Base-by-base conservation (phyloP, 1,140 invertebrate genomes). In the Drosophila sp. region DNA sequence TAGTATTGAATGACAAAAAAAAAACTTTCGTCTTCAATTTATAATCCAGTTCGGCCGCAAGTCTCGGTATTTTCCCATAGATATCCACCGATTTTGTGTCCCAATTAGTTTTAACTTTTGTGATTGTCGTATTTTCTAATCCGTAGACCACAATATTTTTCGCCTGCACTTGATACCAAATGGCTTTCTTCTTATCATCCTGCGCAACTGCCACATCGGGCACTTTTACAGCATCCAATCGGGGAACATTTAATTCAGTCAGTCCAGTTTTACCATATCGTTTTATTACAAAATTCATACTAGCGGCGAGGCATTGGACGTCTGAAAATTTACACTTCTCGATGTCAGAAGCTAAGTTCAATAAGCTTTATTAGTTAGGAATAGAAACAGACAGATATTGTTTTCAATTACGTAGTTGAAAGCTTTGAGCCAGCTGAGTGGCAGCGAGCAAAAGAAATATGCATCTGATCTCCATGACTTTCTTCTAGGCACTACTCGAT, bases 161-260 rank as follows among this genome's bases (percentile, higher is more conserved):
- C n/a, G 54, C 29, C 17, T 56, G 30, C 11, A n/a, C 54, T 11
- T 56, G 54, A 56, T 56, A 56, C 54, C 54, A 56, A 56, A 56
- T 23, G 11, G 29, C 29, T 2, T 57, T 57, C 3, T 5, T 23
- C 29, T 17, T 4, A 57, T 57, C n/a, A 10, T 57, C 55, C 17
- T 57, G 55, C 5, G 17, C 11, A n/a, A 32, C 11, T 32, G 27
- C 6, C 8, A 56, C 6, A n/a, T 57, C 55, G 0, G 30, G 55
- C 17, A 57, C n/a, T 33, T 33, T 57, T 4, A 57, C 30, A 57
- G 55, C 30, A 33, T 57, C 55, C 25, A 57, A 33, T 32, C 3
- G 4, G 1, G 30, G 30, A 2, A 57, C 1, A 33, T 57, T 57
- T 1, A 57, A 8, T 23, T 57, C 55, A 57, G 55, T 3, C 30